Base-by-base conservation (phyloP, 2,888 invertebrate genomes). In the Agonopterix alstromeriana region DNA sequence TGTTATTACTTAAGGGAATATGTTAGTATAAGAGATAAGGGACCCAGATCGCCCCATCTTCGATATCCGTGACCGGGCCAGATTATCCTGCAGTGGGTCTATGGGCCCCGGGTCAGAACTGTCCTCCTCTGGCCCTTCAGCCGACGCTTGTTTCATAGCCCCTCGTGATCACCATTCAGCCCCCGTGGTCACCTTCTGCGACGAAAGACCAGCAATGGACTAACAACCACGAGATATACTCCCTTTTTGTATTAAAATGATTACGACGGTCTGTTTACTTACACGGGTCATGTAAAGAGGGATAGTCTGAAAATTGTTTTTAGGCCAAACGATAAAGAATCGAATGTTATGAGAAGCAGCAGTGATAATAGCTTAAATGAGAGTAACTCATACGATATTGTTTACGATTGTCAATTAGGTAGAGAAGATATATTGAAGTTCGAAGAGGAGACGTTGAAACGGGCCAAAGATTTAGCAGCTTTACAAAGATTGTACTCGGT, bases 141-240 rank as follows among this genome's bases (percentile, higher is more conserved):
- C 81, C 8, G 87, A 87, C 67, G 79, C 79, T 48, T 87, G 87
- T 65, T 83, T 87, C 67, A 78, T 80, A 35, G 82, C 83, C 41
- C 82, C 69, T 1, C 56, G 84, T 42, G 85, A 82, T 63, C 90
- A 90, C 57, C 85, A 91, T 65, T 92, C 92, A 0, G 92, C 91
- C 2, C 92, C 92, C 0, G 89, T 81, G n/a, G 91, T 92, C 35
- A 82, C 90, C 11, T 92, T 92, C 71, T 90, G 89, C 64, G 90
- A 86, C n/a, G 82, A 86, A 68, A 84, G 85, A 85, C 81, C 27
- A 5, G 1, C 27, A 1, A 27, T 7, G 5, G 27, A 73, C 61
- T 83, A 84, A 83, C 83, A 52, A 50, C 46, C 53, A 48, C 53
- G 57, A 45, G 45, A 47, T 35, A 56, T 67, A 12, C 58, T 58